A percentile compares a stretch with the other conserved stretches of the same genome.
phyloP scores from a whole-genome alignment of 2,113 vertebrate genomes.

The Illadopsis cleaveri region DNA sequence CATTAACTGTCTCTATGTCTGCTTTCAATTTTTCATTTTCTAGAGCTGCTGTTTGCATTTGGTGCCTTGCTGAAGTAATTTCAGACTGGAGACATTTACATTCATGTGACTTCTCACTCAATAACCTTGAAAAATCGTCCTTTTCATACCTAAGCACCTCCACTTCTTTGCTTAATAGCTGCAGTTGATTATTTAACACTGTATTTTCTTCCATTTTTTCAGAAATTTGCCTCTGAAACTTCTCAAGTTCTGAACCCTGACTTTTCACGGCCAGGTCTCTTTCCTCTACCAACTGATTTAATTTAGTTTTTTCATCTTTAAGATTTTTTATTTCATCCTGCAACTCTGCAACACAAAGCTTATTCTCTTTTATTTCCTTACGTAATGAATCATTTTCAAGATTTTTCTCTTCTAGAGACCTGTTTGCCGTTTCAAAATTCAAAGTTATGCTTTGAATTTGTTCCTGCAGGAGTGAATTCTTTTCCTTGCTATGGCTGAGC shows the following conservation, averaged over 20 bases:
- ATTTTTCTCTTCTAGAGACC: constrained; percentile 66
- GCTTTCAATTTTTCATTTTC: constrained; percentile 75
- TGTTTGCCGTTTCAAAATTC: constrained; percentile 70
- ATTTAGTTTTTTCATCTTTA: constrained; percentile 45
- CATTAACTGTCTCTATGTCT: constrained; percentile 67
- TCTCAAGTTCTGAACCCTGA: constrained; percentile 55
- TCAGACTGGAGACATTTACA: constrained; percentile 61
- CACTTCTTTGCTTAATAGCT: constrained; percentile 60
- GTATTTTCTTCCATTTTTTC: constrained; percentile 67
- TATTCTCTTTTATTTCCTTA: constrained; percentile 57
- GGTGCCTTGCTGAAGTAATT: constrained; percentile 63
- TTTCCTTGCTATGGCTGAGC: constrained; percentile 71
- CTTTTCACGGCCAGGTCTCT: constrained; percentile 64
- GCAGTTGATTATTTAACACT: constrained; percentile 69
- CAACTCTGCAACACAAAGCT: constrained; percentile 31
- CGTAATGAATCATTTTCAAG: constrained; percentile 53
- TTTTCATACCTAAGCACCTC: constrained; percentile 72
- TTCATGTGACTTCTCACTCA: constrained; percentile 65
- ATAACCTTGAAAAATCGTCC: constrained; percentile 23
- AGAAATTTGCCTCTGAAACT: constrained; percentile 66
- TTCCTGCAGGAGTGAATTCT: constrained; percentile 72
- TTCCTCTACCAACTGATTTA: constrained; percentile 62
- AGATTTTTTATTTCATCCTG: constrained; percentile 69
- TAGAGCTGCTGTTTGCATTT: constrained; percentile 61
- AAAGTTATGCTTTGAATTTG: constrained; percentile 72